These are phyloP conservation scores for Camponotus fellah DNA, from an alignment of 2,888 invertebrate species.

Conservation along the genomic window DNA sequence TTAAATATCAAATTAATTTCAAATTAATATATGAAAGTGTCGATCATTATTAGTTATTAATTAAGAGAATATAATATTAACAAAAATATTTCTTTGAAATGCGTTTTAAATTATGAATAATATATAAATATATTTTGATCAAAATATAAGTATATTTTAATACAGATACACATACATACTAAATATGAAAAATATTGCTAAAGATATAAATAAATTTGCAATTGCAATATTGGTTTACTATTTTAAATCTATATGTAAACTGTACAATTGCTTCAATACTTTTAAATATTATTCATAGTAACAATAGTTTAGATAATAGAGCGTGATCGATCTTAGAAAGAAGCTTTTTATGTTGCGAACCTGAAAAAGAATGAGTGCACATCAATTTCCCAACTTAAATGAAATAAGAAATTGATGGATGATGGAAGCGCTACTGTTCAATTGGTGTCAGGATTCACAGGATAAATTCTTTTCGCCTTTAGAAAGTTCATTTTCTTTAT, in stretches of 20 bases:
- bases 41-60: neutral
- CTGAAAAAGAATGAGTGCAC: constrained; percentile 41
- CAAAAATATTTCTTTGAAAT: neutral
- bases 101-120: neutral
- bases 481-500: constrained; percentile 5
- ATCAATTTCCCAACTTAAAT: constrained; percentile 51
- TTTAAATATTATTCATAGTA: constrained; percentile 45
- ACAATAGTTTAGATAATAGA: constrained; percentile 37
- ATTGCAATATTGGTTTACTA: neutral
- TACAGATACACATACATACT: neutral
- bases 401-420: constrained; percentile 57
- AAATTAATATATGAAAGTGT: neutral
- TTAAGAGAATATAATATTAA: neutral
- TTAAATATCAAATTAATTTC: neutral
- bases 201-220: neutral
- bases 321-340: constrained; percentile 31
- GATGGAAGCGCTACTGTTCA: constrained; percentile 42
- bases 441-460: constrained; percentile 36
- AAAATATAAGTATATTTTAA: neutral
- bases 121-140: neutral
- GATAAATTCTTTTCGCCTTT: constrained; percentile 37
- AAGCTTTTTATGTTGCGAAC: constrained; percentile 29
- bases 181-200: neutral
- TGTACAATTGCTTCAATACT: neutral
- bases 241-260: constrained; percentile 18